Evolutionary conservation across 1,140 invertebrate genomes (phyloP).

Genomic region (Cotesia chilonis): DNA sequence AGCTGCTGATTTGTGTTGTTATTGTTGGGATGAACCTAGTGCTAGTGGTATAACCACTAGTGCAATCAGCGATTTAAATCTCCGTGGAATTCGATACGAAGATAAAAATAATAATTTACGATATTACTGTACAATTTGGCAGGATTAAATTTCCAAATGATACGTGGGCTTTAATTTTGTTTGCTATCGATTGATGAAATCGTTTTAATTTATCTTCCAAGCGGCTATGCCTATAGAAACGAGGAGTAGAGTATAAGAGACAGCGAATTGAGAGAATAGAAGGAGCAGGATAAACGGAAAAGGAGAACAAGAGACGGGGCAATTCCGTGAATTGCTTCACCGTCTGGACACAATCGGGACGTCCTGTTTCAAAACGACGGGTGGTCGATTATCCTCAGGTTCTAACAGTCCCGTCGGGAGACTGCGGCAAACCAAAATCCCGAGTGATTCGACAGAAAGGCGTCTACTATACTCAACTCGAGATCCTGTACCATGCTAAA

Average conservation of each 20-base stretch:
- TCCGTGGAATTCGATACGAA: conserved; percentile 11
- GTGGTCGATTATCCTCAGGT: conserved; percentile 25
- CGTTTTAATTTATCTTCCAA: conserved; percentile 21
- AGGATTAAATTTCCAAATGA: conserved; percentile 7
- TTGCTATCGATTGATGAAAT: conserved; percentile 17
- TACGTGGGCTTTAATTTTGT: neutral
- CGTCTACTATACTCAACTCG: neutral
- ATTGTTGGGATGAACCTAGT: neutral
- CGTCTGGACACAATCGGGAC: conserved; percentile 29
- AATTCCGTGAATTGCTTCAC: conserved; percentile 28
- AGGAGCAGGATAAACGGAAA: neutral
- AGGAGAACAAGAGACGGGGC: conserved; percentile 11
- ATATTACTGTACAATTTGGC: conserved; percentile 11
- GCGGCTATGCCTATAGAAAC: no score
- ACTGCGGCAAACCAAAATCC: conserved; percentile 16
- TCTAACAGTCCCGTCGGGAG: conserved; percentile 13
- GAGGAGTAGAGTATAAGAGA: neutral
- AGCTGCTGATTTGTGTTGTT: neutral
- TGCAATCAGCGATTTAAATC: conserved; percentile 2
- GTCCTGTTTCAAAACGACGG: conserved; percentile 28
- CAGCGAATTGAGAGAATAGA: neutral
- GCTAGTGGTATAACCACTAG: neutral
- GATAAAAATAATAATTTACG: conserved; percentile 24
- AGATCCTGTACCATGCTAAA: neutral
- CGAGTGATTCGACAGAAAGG: conserved; percentile 14